A percentile compares a stretch with the other conserved stretches of the same genome.
These are phyloP conservation scores for Hesperia comma DNA, from an alignment of 2,888 invertebrate species.

Conservation along the genomic window DNA sequence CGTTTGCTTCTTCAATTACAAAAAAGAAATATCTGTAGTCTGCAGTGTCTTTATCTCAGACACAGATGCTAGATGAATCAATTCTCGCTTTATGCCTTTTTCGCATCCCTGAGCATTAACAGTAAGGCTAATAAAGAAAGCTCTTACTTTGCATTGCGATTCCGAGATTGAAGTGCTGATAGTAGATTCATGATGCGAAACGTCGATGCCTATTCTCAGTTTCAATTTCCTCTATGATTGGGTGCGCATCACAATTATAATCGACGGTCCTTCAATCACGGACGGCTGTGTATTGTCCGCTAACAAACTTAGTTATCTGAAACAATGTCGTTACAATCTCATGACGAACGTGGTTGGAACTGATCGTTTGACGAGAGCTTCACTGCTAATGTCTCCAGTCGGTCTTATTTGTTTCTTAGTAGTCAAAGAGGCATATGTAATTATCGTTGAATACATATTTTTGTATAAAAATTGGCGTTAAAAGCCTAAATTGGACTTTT, in stretches of 20 bases:
- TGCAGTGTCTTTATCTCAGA: background rate
- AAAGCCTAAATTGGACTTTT: too few species aligned
- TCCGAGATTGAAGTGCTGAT: conserved; percentile 6
- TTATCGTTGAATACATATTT: too few species aligned
- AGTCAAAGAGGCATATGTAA: too few species aligned
- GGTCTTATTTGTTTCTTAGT: too few species aligned
- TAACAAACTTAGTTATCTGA: background rate
- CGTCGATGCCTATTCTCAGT: background rate
- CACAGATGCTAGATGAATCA: background rate
- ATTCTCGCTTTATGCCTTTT: conserved; percentile 4
- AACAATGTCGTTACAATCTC: background rate
- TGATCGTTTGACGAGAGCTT: too few species aligned
- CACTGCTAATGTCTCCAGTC: too few species aligned
- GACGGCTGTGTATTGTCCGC: background rate
- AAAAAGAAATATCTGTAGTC: conserved; percentile 4
- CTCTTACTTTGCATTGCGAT: conserved; percentile 5
- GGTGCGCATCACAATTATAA: background rate
- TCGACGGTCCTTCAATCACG: background rate
- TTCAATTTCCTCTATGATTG: background rate
- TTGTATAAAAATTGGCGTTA: too few species aligned
- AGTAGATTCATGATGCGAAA: background rate
- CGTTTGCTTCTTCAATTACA: background rate
- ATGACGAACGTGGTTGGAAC: background rate
- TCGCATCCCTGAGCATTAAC: conserved; percentile 5
- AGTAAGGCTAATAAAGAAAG: conserved; percentile 11